A percentile compares a stretch with the other conserved stretches of the same genome.
Conservation (phyloP, 2,888 invertebrate species). For the Leptogaster cylindrica region DNA sequence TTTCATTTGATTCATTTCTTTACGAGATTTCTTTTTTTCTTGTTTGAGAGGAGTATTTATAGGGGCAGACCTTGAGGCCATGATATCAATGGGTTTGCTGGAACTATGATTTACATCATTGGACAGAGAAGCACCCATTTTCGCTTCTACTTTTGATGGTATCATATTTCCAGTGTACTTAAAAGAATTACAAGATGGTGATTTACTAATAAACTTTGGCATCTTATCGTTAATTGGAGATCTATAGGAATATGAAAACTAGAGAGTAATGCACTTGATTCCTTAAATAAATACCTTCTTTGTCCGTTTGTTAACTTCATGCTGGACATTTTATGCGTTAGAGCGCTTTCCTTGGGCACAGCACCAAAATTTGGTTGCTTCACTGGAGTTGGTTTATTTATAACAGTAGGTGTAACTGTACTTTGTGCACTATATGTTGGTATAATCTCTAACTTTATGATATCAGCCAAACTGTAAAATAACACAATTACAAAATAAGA, state of each 20-base stretch:
- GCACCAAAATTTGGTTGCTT: slow-evolving; percentile 57
- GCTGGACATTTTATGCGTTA: slow-evolving; percentile 57
- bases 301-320: slow-evolving; percentile 56
- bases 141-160: slow-evolving; percentile 61
- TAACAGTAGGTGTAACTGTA: slow-evolving; percentile 56
- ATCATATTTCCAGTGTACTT: slow-evolving; percentile 59
- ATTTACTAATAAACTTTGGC: slow-evolving; percentile 42
- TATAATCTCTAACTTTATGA: slow-evolving; percentile 77
- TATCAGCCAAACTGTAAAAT: slow-evolving; percentile 70
- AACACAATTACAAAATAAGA: neutral
- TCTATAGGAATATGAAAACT: neutral
- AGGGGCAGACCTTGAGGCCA: slow-evolving; percentile 49
- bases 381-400: slow-evolving; percentile 61
- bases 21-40: slow-evolving; percentile 54
- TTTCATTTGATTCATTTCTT: slow-evolving; percentile 56
- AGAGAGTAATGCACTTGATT: neutral
- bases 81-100: slow-evolving; percentile 58
- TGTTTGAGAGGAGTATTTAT: slow-evolving; percentile 49
- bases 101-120: slow-evolving; percentile 36
- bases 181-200: slow-evolving; percentile 52
- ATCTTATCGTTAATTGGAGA: slow-evolving; percentile 37
- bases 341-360: slow-evolving; percentile 49
- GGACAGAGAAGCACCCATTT: slow-evolving; percentile 51
- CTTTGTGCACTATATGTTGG: slow-evolving; percentile 66
- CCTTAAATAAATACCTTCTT: slow-evolving; percentile 47